These are phyloP conservation scores for Polypedilum vanderplanki DNA, from an alignment of 1,140 invertebrate genomes.

Conservation along the genomic window DNA sequence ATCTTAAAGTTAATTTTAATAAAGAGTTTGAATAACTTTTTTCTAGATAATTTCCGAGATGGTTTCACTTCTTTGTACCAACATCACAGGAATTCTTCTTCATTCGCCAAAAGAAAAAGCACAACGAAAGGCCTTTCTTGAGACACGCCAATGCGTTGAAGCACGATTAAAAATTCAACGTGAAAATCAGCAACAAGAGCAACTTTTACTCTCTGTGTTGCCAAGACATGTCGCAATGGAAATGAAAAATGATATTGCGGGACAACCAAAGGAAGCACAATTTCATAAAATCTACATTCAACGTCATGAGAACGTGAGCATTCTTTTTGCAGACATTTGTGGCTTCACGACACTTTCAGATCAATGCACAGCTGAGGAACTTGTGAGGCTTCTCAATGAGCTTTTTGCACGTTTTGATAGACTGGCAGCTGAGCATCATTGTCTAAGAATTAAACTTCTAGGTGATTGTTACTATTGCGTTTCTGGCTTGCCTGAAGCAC, in stretches of 20 bases:
- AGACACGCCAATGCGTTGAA: conserved; percentile 90
- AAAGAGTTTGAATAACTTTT: too few species aligned
- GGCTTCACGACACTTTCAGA: conserved; percentile 93
- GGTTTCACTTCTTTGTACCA: conserved; percentile 65
- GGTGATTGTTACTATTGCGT: conserved; percentile 96
- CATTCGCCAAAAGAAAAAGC: conserved; percentile 87
- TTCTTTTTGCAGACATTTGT: conserved; percentile 96
- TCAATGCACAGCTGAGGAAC: conserved; percentile 91
- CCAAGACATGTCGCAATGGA: conserved; percentile 94
- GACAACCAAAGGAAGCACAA: conserved; percentile 81
- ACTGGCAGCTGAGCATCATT: conserved; percentile 83
- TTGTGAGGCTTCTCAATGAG: conserved; percentile 90
- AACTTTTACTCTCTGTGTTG: conserved; percentile 83
- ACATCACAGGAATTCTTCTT: conserved; percentile 83
- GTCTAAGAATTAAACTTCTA: conserved; percentile 83
- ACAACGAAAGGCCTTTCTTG: conserved; percentile 86
- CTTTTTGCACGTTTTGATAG: conserved; percentile 93
- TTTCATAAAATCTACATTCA: conserved; percentile 98
- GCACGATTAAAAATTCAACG: conserved; percentile 83
- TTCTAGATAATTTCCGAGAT: conserved; percentile 63
- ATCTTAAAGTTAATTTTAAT: too few species aligned
- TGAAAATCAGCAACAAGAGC: conserved; percentile 95
- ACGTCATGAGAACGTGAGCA: conserved; percentile 92
- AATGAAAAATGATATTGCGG: conserved; percentile 94
- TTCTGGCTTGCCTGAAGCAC: conserved; percentile 77